phyloP scores from a whole-genome alignment of 2,797 vertebrate genomes.

The Morelia viridis region DNA sequence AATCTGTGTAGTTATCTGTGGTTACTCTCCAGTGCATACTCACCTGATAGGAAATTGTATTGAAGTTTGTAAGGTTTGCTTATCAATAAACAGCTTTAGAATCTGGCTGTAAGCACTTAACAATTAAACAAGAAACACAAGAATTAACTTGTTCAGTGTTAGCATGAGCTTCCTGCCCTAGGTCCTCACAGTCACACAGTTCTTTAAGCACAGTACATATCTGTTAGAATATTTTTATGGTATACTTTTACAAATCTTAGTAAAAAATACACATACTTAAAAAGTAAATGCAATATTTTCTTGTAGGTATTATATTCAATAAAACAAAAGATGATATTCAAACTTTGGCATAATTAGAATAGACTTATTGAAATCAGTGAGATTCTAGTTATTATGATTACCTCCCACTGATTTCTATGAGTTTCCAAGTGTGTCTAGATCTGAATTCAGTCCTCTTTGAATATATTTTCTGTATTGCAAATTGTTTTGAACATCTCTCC shows the following conservation, averaged over 20 bases:
- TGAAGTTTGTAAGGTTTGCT: background rate
- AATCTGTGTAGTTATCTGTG: slow-evolving; percentile 18
- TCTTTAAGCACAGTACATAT: background rate
- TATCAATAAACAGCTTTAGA: background rate
- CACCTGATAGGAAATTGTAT: background rate
- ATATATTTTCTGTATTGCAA: background rate
- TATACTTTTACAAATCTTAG: too few relatives aligned
- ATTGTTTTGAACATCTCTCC: background rate
- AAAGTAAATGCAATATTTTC: background rate
- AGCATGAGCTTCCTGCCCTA: background rate
- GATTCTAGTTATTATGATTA: background rate
- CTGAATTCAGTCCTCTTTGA: background rate
- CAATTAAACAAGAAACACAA: slow-evolving; percentile 5
- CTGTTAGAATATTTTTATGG: background rate
- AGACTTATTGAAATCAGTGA: background rate
- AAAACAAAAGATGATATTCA: background rate
- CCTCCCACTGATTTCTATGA: background rate
- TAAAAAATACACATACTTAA: background rate
- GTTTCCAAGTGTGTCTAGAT: background rate
- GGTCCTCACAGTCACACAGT: background rate
- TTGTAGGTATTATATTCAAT: background rate
- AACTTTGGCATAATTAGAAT: background rate
- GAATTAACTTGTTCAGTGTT: background rate
- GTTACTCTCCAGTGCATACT: background rate
- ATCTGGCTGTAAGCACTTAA: background rate